Conservation (phyloP, 2,797 vertebrate species). For the Oryzias sinensis region DNA sequence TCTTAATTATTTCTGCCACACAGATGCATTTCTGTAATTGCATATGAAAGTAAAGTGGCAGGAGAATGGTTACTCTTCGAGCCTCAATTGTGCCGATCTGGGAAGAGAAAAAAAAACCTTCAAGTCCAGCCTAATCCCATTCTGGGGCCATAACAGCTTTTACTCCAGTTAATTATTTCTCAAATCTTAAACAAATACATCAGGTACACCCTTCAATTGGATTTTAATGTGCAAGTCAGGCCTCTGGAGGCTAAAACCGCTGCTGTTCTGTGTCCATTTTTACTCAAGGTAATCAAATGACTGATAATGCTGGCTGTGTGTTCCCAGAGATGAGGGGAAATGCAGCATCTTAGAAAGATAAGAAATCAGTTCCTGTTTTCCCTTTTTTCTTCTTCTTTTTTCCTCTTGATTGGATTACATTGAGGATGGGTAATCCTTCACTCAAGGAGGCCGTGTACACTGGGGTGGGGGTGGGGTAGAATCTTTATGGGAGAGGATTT, state of each 20-base stretch:
- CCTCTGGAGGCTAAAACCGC: constrained; percentile 72
- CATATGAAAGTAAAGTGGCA: constrained; percentile 60
- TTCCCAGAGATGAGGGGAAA: constrained; percentile 75
- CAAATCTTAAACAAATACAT: constrained; percentile 82
- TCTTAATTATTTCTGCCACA: constrained; percentile 42
- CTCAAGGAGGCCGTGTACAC: constrained; percentile 59
- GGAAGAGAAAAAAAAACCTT: constrained; percentile 32
- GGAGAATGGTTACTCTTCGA: constrained; percentile 54
- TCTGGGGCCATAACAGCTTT: constrained; percentile 75
- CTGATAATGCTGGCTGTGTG: constrained; percentile 74
- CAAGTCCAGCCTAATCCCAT: constrained; percentile 72
- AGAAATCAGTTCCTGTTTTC: constrained; percentile 81
- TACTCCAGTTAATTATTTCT: constrained; percentile 81
- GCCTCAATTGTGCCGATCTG: constrained; percentile 54
- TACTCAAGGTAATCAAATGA: constrained; percentile 81
- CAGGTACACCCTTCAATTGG: constrained; percentile 78
- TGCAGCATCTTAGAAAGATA: constrained; percentile 81
- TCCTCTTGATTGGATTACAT: constrained; percentile 80
- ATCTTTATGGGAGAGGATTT: constrained; percentile 51
- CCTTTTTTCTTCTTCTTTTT: constrained; percentile 33
- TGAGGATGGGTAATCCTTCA: constrained; percentile 74
- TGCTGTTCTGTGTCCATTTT: constrained; percentile 78
- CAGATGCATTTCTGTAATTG: constrained; percentile 52
- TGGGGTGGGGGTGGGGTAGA: not conserved
- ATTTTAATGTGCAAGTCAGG: constrained; percentile 78